Base-by-base conservation (phyloP, 64 coral and sea anemone genomes). In the Hydrozoanthus tunicans region DNA sequence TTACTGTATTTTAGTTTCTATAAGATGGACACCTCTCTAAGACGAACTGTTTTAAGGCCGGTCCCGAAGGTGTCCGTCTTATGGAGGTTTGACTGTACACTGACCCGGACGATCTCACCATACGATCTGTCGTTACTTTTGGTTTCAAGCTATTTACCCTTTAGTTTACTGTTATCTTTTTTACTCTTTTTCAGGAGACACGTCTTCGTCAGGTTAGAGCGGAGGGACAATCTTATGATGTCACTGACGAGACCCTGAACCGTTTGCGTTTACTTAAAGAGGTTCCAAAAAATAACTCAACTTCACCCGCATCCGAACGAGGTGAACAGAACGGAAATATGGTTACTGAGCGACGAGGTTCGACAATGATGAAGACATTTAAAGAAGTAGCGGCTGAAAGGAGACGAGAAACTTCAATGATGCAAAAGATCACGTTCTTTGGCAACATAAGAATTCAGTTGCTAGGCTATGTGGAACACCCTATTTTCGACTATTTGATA, bases 191-290 rank as follows among this genome's bases (percentile, higher is more conserved):
- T 3, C 62, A 78, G 53, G 70, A 91, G 77, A 64, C n/a, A 60
- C 55, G 79, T 67, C 68, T 58, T 55, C 61, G 61, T 60, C 24
- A 73, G 56, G 20, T 60, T 77, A 97, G 89, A 61, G 89, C 62
- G 74, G 77, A 55, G 0, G 95, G 77, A 9, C 90, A 89, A 52
- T 89, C 90, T 10, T 97, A 94, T 51, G 89, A 90, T 14, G 95
- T 93, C 67, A 90, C 94, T 71, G 62, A 86, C 1, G 92, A 94
- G 10, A 97, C 95, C 12, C 54, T 94, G 10, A 79, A 43, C 51
- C 70, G 17, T 57, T 82, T 58, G 68, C 79, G 17, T 56, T 90
- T 25, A 23, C 91, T 81, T 61, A 91, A 64, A 77, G 66, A 8
- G 53, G 72, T 68, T 73, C 81, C 11, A 73, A 76, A 13, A 85